Evolutionary conservation across 2,888 invertebrate species (phyloP).

Genomic region (Agrilus biguttatus): DNA sequence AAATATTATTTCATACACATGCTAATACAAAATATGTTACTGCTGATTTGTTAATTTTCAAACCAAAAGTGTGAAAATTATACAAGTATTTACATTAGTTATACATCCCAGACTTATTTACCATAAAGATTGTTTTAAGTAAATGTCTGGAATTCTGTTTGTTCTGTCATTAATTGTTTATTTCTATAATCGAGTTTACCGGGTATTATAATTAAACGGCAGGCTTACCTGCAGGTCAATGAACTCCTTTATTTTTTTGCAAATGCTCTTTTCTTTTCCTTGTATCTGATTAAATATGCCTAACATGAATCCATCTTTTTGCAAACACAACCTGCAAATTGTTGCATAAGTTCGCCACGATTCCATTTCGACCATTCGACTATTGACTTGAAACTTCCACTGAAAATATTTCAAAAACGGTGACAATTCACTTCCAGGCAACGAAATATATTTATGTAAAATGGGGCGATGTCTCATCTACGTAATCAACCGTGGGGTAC

Average conservation of each 20-base stretch:
- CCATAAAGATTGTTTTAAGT: no score
- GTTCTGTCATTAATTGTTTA: no score
- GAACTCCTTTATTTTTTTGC: conserved; percentile 32
- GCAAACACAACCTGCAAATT: conserved; percentile 52
- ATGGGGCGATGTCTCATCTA: conserved; percentile 38
- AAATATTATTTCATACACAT: no score
- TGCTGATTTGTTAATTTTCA: no score
- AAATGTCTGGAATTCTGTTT: no score
- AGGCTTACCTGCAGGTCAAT: conserved; percentile 28
- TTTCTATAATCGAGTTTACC: no score
- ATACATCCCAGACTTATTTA: no score
- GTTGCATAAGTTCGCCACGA: conserved; percentile 45
- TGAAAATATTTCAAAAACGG: not conserved
- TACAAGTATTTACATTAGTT: no score
- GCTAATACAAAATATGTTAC: no score
- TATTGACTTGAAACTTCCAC: conserved; percentile 31
- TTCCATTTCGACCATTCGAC: conserved; percentile 17
- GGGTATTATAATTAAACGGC: conserved; percentile 2
- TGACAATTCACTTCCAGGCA: conserved; percentile 10
- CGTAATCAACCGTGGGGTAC: conserved; percentile 34
- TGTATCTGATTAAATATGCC: conserved; percentile 46
- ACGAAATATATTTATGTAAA: conserved; percentile 10
- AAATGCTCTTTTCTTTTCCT: conserved; percentile 30
- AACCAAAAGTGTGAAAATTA: no score
- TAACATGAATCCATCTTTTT: conserved; percentile 44